Base-by-base conservation (phyloP, 2,797 vertebrate genomes). In the Phataginus tricuspis region DNA sequence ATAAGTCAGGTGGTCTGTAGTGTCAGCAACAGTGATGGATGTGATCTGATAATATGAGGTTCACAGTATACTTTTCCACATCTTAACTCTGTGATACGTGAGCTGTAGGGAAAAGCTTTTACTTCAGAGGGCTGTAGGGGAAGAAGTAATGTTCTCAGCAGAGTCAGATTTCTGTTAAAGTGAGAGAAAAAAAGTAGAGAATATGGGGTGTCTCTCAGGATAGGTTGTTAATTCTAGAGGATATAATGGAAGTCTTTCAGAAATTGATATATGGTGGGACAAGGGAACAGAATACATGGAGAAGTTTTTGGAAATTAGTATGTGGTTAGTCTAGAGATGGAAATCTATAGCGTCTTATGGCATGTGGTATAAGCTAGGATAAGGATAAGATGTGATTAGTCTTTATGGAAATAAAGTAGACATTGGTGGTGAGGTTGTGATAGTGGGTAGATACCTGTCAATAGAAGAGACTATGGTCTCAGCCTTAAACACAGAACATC, bases 271-370 rank as follows among this genome's bases (percentile, higher is more conserved):
- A 7, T 27, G 15, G 29, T 74, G 16, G 45, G 55, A 91, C 12
- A 92, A 92, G 63, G 49, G 7, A 88, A 87, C 27, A 82, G 23
- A 84, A 34, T 25, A 90, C 4, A 8, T 23, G 19, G 69, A 83
- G 64, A 93, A 6, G 2, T 84, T 93, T 68, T 29, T 16, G 69
- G 45, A 61, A 94, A 75, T 87, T 53, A n/a, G 25, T 95, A 68
- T 63, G 39, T 69, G 39, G 74, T 23, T 11, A 92, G n/a, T n/a
- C 27, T 42, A 72, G 39, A 53, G 11, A 53, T 86, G 68, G 16
- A 96, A 93, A 95, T 83, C n/a, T 12, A 86, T 6, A 45, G 80
- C 25, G 89, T 93, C 72, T 51, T 90, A 42, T 57, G 93, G 12
- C 42, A 2, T 68, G 29, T 68, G n/a, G 23, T 37, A 94, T 31